Base-by-base conservation (phyloP, 2,888 invertebrate genomes). In the Epsilonema sp. region DNA sequence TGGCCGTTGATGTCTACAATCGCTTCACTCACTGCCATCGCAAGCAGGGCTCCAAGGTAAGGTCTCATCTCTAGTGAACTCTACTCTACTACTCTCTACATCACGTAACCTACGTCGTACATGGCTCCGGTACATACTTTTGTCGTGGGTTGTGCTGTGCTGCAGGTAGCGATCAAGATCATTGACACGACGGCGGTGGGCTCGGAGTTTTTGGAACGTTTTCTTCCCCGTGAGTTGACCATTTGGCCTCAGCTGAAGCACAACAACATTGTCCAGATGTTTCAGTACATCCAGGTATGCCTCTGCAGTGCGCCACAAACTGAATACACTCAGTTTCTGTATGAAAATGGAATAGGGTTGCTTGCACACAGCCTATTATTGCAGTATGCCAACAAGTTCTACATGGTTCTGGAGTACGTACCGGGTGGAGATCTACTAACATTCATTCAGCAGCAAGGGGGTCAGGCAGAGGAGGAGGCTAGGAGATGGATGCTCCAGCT, bases 391-490 rank as follows among this genome's bases (percentile, higher is more conserved):
- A 11, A 8, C 31, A 31, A 31, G 31, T 8, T 39, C 22, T 69
- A 65, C 51, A 64, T 69, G 59, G 56, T 69, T 13, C 58, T 69
- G 49, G 69, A 70, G 51, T 69, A 61, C 51, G 67, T 65, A 8
- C 55, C 56, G 45, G 60, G 64, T 31, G 70, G 70, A 4, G 70
- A 70, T 52, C 60, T 67, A 44, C 56, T 70, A 26, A 56, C 61
- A 3, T 67, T 61, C 51, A 65, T 70, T 16, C 70, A 69, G 53
- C 58, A 60, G 38, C 55, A 60, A 21, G 69, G 70, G 3, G 64
- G 68, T 2, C 55, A 69, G 26, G 55, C 58, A 23, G 68, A 70
- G 50, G 44, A 50, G 3, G 49, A 56, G 26, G 65, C 65, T 5
- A 58, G 59, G 38, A 54, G 51, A 8, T 70, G 69, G 68, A 60